Evolutionary conservation across 1,140 invertebrate species (phyloP).

Genomic region (Diploscapter pachys): DNA sequence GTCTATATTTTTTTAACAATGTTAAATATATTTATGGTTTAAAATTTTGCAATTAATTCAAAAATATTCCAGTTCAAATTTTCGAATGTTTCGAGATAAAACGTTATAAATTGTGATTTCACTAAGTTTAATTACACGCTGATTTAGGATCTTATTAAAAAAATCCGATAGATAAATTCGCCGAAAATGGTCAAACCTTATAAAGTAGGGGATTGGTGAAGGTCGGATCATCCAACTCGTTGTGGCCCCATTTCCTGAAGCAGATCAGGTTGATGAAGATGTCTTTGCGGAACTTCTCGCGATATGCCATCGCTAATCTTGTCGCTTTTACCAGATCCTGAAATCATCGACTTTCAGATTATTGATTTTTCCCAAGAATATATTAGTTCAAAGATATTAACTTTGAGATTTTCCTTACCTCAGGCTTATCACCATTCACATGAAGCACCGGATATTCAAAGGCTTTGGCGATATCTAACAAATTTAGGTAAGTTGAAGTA

Average conservation of each 20-base stretch:
- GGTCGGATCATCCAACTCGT: conserved; percentile 92
- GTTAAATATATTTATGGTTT: background rate
- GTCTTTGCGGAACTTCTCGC: conserved; percentile 81
- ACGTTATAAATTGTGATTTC: too few species aligned
- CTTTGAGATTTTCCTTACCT: conserved; percentile 61
- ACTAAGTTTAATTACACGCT: too few species aligned
- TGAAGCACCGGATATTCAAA: conserved; percentile 84
- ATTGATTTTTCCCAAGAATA: too few species aligned
- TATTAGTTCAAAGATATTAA: too few species aligned
- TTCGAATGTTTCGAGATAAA: too few species aligned
- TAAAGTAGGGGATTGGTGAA: conserved; percentile 93
- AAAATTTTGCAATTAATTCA: background rate
- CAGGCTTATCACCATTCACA: conserved; percentile 86
- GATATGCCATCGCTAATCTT: conserved; percentile 79
- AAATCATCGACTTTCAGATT: too few species aligned
- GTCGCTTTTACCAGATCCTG: conserved; percentile 73
- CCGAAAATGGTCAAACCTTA: conserved; percentile 39
- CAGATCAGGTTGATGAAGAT: conserved; percentile 90
- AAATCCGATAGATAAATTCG: background rate
- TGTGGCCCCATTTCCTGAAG: conserved; percentile 86
- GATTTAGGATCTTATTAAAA: background rate
- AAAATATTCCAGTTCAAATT: too few species aligned
- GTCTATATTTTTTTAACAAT: too few species aligned
- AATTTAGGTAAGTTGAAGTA: background rate
- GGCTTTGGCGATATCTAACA: conserved; percentile 77